Evolutionary conservation across 2,113 vertebrate genomes (phyloP), one percentile per base, ranked within the genome.

Genomic region (Heptranchias perlo): DNA sequence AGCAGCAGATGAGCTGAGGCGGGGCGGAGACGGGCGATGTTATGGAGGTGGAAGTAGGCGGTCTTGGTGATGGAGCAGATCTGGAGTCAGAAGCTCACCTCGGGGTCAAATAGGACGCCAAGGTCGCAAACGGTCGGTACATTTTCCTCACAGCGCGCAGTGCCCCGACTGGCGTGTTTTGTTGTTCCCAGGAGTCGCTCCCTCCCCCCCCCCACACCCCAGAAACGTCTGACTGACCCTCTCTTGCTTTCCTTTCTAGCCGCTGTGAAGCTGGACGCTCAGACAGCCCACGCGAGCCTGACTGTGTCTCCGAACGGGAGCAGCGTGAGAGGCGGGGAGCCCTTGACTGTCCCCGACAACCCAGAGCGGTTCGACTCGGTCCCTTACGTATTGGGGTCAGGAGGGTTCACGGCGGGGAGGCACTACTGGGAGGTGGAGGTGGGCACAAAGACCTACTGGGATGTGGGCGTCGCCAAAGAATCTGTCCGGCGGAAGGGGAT

Each of bases 241-340:
- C 11, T 58, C 58, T 35, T 91, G 52, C n/a, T 2, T 54, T 87
- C 84, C 61, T 54, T 91, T 28, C 87, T 58, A 91, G 87, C 31
- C 14, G 3, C 28, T 91, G 87, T 98, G 96, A 98, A 96, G 87
- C 96, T 98, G 96, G 98, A 98, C 96, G 97, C 97, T 96, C 97
- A 97, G 96, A 98, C 98, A 92, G 97, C 98, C 62, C 97, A 98
- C 96, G 97, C 98, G n/a, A 97, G 97, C 96, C 97, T 98, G 96
- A 96, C 96, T 96, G 97, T 98, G 96, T 98, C 98, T 0, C 97
- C 97, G 2, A 97, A 97, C 93, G 97, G 97, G 44, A 5, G 4
- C 28, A 91, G 28, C 25, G 87, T 16, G 52, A 35, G 11, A 35
- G 97, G 97, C 94, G 97, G 96, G 96, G 86, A 96, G 91, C 4